A percentile compares a stretch with the other conserved stretches of the same genome.
Conservation (phyloP, 2,797 vertebrate species). For the Leptatherina wallacei region DNA sequence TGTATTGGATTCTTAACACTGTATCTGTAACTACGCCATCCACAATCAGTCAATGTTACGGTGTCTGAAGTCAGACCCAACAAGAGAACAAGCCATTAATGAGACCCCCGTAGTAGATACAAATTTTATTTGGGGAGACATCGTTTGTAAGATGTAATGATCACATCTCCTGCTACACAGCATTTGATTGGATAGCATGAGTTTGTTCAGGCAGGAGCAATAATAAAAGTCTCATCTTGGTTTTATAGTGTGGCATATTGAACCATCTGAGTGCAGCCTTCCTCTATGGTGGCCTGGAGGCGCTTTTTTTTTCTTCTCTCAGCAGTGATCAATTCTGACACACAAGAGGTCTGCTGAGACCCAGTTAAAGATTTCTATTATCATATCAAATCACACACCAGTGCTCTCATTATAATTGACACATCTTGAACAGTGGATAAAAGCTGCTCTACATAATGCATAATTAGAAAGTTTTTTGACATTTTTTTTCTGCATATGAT, state of each 20-base stretch:
- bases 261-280: slow-evolving; percentile 73
- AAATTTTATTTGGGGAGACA: slow-evolving; percentile 66
- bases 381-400: slow-evolving; percentile 80
- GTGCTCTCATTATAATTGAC: slow-evolving; percentile 81
- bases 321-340: slow-evolving; percentile 77
- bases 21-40: slow-evolving; percentile 14
- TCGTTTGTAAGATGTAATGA: slow-evolving; percentile 79
- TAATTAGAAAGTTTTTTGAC: slow-evolving; percentile 79
- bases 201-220: slow-evolving; percentile 66
- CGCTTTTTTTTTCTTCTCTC: slow-evolving; percentile 66
- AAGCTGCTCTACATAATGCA: slow-evolving; percentile 78
- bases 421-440: slow-evolving; percentile 77
- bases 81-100: slow-evolving; percentile 76
- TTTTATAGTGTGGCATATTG: slow-evolving; percentile 82
- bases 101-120: slow-evolving; percentile 53
- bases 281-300: slow-evolving; percentile 76
- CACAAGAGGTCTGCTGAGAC: slow-evolving; percentile 71
- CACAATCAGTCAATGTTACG: slow-evolving; percentile 48
- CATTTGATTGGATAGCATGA: slow-evolving; percentile 75
- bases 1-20: slow-evolving; percentile 20
- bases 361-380: slow-evolving; percentile 82
- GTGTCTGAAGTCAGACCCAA: slow-evolving; percentile 52
- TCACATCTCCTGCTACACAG: slow-evolving; percentile 74
- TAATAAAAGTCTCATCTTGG: slow-evolving; percentile 80
- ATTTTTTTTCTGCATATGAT: slow-evolving; percentile 65